Base-by-base conservation (phyloP, 2,113 vertebrate species). In the Myotis yumanensis region DNA sequence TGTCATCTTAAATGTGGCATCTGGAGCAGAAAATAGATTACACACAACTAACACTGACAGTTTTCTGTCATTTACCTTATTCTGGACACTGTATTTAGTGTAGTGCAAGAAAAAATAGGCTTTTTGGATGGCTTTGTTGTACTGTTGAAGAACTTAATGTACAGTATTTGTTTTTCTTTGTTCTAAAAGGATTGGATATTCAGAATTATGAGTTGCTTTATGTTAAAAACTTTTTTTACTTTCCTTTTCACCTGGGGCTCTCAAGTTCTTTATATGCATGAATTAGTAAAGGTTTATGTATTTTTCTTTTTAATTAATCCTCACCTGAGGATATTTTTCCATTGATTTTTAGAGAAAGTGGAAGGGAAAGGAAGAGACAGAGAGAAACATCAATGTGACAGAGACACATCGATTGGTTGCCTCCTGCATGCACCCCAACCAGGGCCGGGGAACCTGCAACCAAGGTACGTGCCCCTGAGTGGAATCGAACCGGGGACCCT, bases 41-140 rank as follows among this genome's bases (percentile, higher is more conserved):
- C 10, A 6, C 64, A 17, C 62, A 32, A 64, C 35, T 57, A 51
- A 71, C 52, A 82, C 16, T 35, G 62, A 73, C 8, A n/a, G 46
- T 72, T 81, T 85, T n/a, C 69, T 66, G 3, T 82, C 62, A 32
- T n/a, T 94, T 94, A 86, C 46, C 15, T 89, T 93, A 82, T 79
- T 82, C n/a, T 90, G 7, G 8, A 86, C 22, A 79, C 20, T 51
- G 11, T 68, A 30, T 71, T 89, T 89, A 85, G 48, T 51, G 40
- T 75, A 48, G 9, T 84, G 69, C 43, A 64, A 69, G n/a, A 81
- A n/a, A 30, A 89, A 86, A 57, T 9, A 71, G 57, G 28, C 18
- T 79, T 20, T 79, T 71, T 69, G 48, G 54, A 71, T 25, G 88
- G 87, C 35, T 83, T 2, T 86, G 69, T 81, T 75, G 7, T 51